Percentiles rank a stretch among this genome's conserved stretches.
Conservation (phyloP, 2,113 vertebrate genomes). For the Trinectes maculatus region DNA sequence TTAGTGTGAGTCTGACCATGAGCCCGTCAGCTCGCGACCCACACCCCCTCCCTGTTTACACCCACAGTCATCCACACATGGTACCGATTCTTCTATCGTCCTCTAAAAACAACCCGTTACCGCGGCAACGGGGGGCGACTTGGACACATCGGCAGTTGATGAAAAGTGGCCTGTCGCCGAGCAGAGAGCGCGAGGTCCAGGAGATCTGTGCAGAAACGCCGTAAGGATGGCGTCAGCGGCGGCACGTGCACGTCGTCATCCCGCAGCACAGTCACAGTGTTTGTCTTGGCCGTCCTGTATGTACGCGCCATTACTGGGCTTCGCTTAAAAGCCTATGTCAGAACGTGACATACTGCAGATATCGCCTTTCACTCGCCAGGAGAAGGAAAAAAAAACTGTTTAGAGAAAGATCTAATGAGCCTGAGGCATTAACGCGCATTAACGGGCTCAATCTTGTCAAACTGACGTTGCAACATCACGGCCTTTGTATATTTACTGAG, state of each 20-base stretch:
- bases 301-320: slow-evolving; percentile 10
- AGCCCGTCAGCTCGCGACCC: slow-evolving; percentile 11
- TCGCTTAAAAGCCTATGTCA: slow-evolving; percentile 45
- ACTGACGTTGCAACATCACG: slow-evolving; percentile 24
- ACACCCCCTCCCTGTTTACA: slow-evolving; percentile 50
- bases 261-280: slow-evolving; percentile 44
- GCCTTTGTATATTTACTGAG: slow-evolving; percentile 23
- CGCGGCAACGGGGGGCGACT: slow-evolving; percentile 42
- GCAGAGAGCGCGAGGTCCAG: slow-evolving; percentile 4
- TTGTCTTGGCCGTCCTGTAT: slow-evolving; percentile 45
- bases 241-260: slow-evolving; percentile 33
- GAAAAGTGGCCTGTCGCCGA: slow-evolving; percentile 6
- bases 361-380: slow-evolving; percentile 27
- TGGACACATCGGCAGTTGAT: slow-evolving; percentile 38
- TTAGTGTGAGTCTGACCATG: slow-evolving; percentile 51
- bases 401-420: slow-evolving; percentile 39
- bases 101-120: slow-evolving; percentile 62
- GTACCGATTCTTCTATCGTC: slow-evolving; percentile 53
- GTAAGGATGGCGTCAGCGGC: slow-evolving; percentile 56
- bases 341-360: slow-evolving; percentile 51
- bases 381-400: too few relatives aligned
- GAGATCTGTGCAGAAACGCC: slow-evolving; percentile 18
- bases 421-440: slow-evolving; percentile 27
- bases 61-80: slow-evolving; percentile 60
- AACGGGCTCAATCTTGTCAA: slow-evolving; percentile 17